phyloP scores from a whole-genome alignment of 2,113 vertebrate genomes.

The Dromas ardeola region DNA sequence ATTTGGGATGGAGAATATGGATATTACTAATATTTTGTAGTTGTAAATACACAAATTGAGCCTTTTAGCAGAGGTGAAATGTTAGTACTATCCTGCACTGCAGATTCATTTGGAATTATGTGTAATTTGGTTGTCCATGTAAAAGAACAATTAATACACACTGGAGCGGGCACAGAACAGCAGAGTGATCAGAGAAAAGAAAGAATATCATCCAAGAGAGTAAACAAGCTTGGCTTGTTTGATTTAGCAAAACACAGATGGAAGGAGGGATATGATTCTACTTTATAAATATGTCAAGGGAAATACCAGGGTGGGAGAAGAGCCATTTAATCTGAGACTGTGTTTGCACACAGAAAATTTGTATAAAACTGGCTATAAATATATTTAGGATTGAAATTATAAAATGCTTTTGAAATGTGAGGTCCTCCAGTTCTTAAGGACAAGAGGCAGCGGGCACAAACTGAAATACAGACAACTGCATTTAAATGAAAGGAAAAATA shows the following conservation, averaged over 20 bases:
- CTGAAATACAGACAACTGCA: background rate
- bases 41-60: background rate
- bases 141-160: background rate
- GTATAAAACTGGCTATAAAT: background rate
- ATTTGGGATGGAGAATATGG: background rate
- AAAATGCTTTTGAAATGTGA: background rate
- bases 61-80: background rate
- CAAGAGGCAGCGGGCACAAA: background rate
- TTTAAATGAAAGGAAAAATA: background rate
- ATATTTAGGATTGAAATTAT: background rate
- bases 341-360: background rate
- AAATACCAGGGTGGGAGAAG: background rate
- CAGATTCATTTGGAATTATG: background rate
- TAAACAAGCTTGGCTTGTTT: background rate
- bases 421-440: background rate
- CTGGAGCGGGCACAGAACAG: background rate
- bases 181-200: background rate
- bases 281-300: background rate
- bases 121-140: background rate
- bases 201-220: background rate
- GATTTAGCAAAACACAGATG: background rate
- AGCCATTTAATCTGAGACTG: background rate
- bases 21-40: background rate
- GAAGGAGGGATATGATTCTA: background rate
- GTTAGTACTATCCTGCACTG: background rate